These are phyloP conservation scores for Pandemis corylana DNA, from an alignment of 2,888 invertebrate species.

Conservation along the genomic window DNA sequence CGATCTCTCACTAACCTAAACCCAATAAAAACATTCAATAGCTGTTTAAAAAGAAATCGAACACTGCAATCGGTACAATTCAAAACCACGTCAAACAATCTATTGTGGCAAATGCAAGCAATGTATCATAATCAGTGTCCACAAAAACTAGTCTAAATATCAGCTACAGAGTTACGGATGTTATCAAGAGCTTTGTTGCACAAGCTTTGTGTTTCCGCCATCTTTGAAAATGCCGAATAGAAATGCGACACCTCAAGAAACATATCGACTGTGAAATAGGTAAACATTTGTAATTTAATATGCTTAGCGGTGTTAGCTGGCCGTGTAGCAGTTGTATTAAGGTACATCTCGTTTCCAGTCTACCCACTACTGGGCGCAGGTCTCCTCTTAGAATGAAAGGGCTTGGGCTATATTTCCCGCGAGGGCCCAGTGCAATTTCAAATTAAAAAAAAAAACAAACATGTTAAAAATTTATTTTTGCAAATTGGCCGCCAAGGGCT, in stretches of 20 bases:
- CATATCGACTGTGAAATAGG: slow-evolving; percentile 41
- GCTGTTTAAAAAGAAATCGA: slow-evolving; percentile 6
- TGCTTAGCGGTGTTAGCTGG: slow-evolving; percentile 18
- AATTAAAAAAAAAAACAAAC: too few relatives aligned
- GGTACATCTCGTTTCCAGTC: too few relatives aligned
- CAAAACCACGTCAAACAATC: slow-evolving; percentile 37
- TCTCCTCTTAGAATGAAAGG: too few relatives aligned
- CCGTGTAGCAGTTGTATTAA: background rate
- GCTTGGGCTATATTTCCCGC: too few relatives aligned
- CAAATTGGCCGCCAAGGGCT: too few relatives aligned
- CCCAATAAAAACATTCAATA: too few relatives aligned
- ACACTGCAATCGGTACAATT: slow-evolving; percentile 14
- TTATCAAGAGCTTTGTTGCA: slow-evolving; percentile 52
- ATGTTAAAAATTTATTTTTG: too few relatives aligned
- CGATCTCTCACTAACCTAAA: too few relatives aligned
- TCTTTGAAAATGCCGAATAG: slow-evolving; percentile 46
- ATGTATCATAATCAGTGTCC: slow-evolving; percentile 51
- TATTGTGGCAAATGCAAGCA: slow-evolving; percentile 29
- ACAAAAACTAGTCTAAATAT: slow-evolving; percentile 53
- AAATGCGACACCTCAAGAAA: slow-evolving; percentile 48
- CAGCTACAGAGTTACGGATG: slow-evolving; percentile 48
- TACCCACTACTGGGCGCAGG: too few relatives aligned
- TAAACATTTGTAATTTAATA: slow-evolving; percentile 41
- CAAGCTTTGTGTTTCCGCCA: slow-evolving; percentile 48
- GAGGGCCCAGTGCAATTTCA: too few relatives aligned